Percentiles rank a stretch among this genome's conserved stretches.
These are phyloP conservation scores for Aplysina aerophoba DNA, from an alignment of 37 sponge, comb jelly and placozoan genomes.

Conservation along the genomic window DNA sequence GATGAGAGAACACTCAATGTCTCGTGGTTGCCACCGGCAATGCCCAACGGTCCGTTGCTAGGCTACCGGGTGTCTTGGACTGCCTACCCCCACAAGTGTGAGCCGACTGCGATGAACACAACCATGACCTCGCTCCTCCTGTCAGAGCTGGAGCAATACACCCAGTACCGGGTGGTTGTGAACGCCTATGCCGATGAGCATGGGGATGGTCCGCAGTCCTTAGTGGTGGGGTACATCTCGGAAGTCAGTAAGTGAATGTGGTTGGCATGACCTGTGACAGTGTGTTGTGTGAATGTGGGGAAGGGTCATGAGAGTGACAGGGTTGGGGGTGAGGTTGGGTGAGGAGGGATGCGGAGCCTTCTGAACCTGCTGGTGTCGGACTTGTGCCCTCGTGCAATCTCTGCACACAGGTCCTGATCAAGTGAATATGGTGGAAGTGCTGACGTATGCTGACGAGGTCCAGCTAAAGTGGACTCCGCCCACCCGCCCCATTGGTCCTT, in stretches of 20 bases:
- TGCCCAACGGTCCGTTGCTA: slow-evolving; percentile 55
- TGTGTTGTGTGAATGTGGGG: not conserved
- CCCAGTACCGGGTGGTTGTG: not conserved
- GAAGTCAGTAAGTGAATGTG: not conserved
- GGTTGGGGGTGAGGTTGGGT: slow-evolving; percentile 1
- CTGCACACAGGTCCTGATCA: not conserved
- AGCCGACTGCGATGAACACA: not conserved
- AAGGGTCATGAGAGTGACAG: not conserved
- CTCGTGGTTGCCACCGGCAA: slow-evolving; percentile 47
- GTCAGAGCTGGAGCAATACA: not conserved
- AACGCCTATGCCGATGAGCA: not conserved
- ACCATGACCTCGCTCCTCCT: too few relatives aligned
- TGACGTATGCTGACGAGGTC: not conserved
- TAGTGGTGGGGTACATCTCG: not conserved
- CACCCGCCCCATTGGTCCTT: not conserved
- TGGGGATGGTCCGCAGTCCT: not conserved
- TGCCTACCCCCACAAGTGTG: not conserved
- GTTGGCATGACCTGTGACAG: not conserved
- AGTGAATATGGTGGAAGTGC: not conserved
- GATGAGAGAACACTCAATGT: slow-evolving; percentile 6
- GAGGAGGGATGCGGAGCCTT: not conserved
- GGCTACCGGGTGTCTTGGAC: slow-evolving; percentile 35
- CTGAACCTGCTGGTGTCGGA: not conserved
- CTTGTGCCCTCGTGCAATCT: too few relatives aligned
- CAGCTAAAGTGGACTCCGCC: not conserved